Percentiles rank a stretch among this genome's conserved stretches.
Conservation (phyloP, 1,140 invertebrate species). For the Lasaia peninsularis region DNA sequence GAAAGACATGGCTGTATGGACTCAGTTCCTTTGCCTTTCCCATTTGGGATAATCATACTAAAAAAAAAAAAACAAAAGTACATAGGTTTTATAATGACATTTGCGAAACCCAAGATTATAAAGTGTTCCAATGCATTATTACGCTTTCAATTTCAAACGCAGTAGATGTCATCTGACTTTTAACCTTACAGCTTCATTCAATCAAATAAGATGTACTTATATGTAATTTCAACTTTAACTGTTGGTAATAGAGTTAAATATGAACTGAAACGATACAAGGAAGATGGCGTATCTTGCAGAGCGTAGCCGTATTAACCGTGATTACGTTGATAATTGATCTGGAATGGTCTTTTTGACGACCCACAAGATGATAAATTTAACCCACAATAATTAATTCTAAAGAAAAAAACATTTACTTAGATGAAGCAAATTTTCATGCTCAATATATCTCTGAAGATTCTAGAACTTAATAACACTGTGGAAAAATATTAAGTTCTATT, state of each 20-base stretch:
- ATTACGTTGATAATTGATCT: slow-evolving; percentile 9
- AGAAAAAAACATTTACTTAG: too few relatives aligned
- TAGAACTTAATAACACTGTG: too few relatives aligned
- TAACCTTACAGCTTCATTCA: slow-evolving; percentile 20
- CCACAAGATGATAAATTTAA: background rate
- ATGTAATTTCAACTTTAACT: slow-evolving; percentile 9
- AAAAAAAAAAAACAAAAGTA: too few relatives aligned
- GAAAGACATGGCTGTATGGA: too few relatives aligned
- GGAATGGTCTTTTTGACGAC: slow-evolving; percentile 7
- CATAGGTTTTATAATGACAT: too few relatives aligned
- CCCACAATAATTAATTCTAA: too few relatives aligned
- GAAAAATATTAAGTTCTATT: too few relatives aligned
- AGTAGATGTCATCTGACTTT: slow-evolving; percentile 18
- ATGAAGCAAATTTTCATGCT: too few relatives aligned
- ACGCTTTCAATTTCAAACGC: slow-evolving; percentile 2
- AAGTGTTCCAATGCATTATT: background rate
- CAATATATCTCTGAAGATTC: too few relatives aligned
- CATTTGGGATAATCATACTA: too few relatives aligned
- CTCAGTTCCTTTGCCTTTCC: too few relatives aligned
- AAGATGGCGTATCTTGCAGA: background rate
- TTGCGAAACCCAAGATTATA: background rate
- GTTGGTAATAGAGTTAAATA: background rate
- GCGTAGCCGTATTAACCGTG: background rate
- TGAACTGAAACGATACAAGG: background rate
- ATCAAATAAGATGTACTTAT: slow-evolving; percentile 5